A percentile compares a stretch with the other conserved stretches of the same genome.
Conservation (phyloP, 2,797 vertebrate species). For the Sphenodon punctatus region DNA sequence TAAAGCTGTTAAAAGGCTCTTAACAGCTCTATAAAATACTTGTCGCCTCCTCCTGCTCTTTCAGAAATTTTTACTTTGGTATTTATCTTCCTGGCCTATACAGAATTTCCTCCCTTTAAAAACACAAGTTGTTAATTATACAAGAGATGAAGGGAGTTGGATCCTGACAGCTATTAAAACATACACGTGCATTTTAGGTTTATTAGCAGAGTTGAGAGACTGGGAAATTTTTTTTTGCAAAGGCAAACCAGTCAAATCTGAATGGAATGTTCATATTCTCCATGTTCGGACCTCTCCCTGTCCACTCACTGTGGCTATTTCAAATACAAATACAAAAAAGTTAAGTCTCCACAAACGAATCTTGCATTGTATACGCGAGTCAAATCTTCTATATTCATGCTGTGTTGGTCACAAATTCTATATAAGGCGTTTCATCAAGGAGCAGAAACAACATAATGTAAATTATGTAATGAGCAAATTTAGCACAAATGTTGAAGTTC, state of each 20-base stretch:
- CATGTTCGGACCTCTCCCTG: conserved; percentile 55
- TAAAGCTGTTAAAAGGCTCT: conserved; percentile 72
- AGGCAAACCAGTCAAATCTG: conserved; percentile 51
- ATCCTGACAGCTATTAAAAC: conserved; percentile 65
- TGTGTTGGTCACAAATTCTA: neutral
- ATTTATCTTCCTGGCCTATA: conserved; percentile 67
- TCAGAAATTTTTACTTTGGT: conserved; percentile 65
- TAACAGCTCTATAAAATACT: conserved; percentile 73
- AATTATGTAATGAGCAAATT: neutral
- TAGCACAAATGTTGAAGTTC: conserved; percentile 6
- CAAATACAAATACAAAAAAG: no score
- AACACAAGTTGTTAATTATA: conserved; percentile 69
- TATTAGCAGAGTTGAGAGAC: conserved; percentile 55
- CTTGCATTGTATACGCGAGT: conserved; percentile 35
- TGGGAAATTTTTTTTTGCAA: no score
- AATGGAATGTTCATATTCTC: conserved; percentile 57
- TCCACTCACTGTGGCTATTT: no score
- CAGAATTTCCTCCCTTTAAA: conserved; percentile 67
- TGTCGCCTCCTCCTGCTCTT: conserved; percentile 60
- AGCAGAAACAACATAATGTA: conserved; percentile 9
- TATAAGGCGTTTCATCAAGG: neutral
- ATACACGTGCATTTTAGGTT: conserved; percentile 58
- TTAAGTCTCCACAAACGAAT: conserved; percentile 37
- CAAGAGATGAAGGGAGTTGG: conserved; percentile 52
- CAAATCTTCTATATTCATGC: conserved; percentile 26